These are phyloP conservation scores for Sula dactylatra DNA, from an alignment of 2,113 vertebrate species.

Conservation along the genomic window DNA sequence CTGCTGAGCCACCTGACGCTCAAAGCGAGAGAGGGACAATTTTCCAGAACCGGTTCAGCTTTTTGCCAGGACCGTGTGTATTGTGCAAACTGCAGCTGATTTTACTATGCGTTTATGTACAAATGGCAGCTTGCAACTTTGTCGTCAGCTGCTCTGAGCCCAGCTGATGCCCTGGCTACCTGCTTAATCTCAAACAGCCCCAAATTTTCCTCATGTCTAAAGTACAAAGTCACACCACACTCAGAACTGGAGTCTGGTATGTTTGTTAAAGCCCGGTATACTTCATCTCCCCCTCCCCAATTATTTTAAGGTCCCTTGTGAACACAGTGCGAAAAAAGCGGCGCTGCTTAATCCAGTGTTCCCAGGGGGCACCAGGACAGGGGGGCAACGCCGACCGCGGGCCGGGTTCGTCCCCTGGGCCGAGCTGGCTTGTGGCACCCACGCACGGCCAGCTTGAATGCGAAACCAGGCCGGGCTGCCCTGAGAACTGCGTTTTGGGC, in stretches of 20 bases:
- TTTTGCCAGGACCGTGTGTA: accelerated
- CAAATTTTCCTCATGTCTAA: accelerated
- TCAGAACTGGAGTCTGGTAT: background rate
- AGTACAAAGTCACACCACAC: accelerated
- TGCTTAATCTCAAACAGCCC: background rate
- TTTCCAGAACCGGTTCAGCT: background rate
- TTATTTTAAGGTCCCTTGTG: background rate
- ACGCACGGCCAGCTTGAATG: too few species aligned
- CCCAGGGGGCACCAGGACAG: accelerated
- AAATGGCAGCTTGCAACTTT: background rate
- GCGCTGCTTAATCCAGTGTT: accelerated
- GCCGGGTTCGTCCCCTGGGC: accelerated
- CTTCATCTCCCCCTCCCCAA: too few species aligned
- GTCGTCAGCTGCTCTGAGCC: too few species aligned
- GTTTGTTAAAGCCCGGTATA: background rate
- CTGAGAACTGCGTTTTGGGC: background rate
- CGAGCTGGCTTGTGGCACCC: accelerated
- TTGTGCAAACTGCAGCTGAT: background rate
- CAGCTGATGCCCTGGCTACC: too few species aligned
- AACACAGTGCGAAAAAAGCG: accelerated
- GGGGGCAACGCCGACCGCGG: accelerated
- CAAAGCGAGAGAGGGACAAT: accelerated
- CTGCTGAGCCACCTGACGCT: accelerated
- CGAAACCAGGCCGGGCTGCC: accelerated
- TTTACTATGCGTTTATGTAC: background rate